These are phyloP conservation scores for Anhinga rufa DNA, from an alignment of 2,113 vertebrate species.

Conservation along the genomic window DNA sequence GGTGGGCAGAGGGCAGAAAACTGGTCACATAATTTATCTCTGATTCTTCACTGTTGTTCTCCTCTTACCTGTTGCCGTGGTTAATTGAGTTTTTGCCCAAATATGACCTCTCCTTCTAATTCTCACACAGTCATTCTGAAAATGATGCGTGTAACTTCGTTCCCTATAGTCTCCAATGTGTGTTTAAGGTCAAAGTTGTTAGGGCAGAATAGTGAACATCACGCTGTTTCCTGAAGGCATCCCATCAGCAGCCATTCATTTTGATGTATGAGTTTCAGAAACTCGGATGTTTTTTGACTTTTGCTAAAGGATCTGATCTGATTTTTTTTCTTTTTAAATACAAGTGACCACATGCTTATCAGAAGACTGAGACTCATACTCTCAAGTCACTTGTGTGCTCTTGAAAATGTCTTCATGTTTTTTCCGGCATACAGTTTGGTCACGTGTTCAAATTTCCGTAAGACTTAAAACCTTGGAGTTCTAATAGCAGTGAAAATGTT, in stretches of 20 bases:
- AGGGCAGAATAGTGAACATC: neutral
- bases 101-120: neutral
- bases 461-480: neutral
- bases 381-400: neutral
- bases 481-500: neutral
- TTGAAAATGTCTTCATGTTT: neutral
- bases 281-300: neutral
- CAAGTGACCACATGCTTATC: neutral
- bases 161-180: neutral
- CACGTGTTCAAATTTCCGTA: neutral
- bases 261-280: neutral
- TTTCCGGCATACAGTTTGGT: neutral
- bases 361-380: rapidly evolving
- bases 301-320: neutral
- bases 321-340: neutral
- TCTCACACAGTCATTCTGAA: neutral
- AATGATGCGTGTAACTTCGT: neutral
- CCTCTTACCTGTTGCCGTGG: neutral
- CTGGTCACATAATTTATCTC: neutral
- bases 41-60: neutral
- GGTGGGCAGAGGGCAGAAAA: neutral
- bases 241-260: neutral
- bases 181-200: neutral
- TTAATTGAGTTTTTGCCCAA: neutral
- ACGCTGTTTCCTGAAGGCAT: neutral